Percentiles rank a stretch among this genome's conserved stretches.
These are phyloP conservation scores for Xanthia togata DNA, from an alignment of 2,888 invertebrate species.

Conservation along the genomic window DNA sequence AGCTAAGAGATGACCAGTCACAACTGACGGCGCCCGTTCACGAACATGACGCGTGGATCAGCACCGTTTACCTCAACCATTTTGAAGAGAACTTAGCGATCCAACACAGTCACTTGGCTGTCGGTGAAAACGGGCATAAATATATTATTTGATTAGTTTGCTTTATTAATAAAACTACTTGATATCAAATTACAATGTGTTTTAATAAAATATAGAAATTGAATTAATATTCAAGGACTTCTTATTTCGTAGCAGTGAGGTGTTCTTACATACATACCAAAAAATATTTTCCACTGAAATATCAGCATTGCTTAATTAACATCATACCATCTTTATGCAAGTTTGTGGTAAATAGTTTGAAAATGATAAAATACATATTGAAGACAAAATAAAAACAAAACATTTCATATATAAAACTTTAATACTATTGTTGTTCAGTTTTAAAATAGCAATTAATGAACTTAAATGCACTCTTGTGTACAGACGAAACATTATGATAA, in stretches of 20 bases:
- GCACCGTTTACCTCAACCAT: too few species aligned
- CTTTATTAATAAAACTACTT: constrained; percentile 37
- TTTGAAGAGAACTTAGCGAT: too few species aligned
- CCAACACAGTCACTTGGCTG: too few species aligned
- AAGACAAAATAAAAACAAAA: constrained; percentile 68
- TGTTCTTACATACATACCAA: background rate
- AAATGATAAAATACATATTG: background rate
- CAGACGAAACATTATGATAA: constrained; percentile 67
- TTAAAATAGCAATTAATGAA: constrained; percentile 74
- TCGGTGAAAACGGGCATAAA: too few species aligned
- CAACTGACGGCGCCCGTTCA: too few species aligned
- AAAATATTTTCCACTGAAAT: background rate
- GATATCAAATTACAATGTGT: constrained; percentile 11
- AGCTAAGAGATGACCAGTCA: too few species aligned
- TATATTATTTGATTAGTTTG: background rate
- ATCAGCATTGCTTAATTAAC: background rate
- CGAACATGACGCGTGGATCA: too few species aligned
- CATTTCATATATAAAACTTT: constrained; percentile 77
- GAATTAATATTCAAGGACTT: background rate
- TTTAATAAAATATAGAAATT: constrained; percentile 34
- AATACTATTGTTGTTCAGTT: constrained; percentile 87
- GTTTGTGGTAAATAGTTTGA: background rate
- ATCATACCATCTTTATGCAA: background rate
- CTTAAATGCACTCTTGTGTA: constrained; percentile 77
- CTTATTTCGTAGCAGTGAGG: constrained; percentile 9